Evolutionary conservation across 92 coral and sea anemone species (phyloP), one percentile per base, ranked within the genome.

Genomic region (Micromussa lordhowensis): DNA sequence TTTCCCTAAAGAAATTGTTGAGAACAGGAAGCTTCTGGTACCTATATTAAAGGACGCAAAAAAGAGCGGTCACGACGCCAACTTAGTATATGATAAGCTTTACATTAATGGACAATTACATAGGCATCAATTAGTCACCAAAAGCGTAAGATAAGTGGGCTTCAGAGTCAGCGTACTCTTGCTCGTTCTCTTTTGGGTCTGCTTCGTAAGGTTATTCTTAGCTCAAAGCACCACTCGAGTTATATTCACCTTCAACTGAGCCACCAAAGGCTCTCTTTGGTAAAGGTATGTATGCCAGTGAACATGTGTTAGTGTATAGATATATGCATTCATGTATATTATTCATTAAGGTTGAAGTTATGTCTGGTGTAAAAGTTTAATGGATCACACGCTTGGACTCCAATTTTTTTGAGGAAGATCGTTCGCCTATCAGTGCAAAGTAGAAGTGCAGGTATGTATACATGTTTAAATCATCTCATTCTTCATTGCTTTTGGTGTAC

Each of bases 71-170:
- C 48, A 89, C 29, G 80, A 63, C 22, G 84, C 70, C 22, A 53
- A 80, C 28, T 36, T 91, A 36, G 40, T 81, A 8, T 35, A 58
- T 19, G 85, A 91, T 64, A 88, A 91, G 59, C 83, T 91, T n/a
- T 80, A 79, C 14, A 83, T 91, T 19, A 81, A 91, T 30, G 84
- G 91, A 13, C 63, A 57, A 17, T 17, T 57, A 57, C 14, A 57
- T 57, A 57, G 22, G 63, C 63, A 3, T 2, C 6, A 53, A 53
- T 53, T 53, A 9, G 57, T 9, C 57, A 53, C 16, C 16, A 53
- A 9, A n/a, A 9, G 14, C 16, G 16, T 53, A 53, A 53, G 57
- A 36, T 36, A 36, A 36, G 40, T 36, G 40, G 40, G 40, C 40
- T 9, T 36, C 40, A 9, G 14, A 53, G 57, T 53, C 57, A 9